Base-by-base conservation (phyloP, 2,113 vertebrate species). In the Taurulus bubalis region DNA sequence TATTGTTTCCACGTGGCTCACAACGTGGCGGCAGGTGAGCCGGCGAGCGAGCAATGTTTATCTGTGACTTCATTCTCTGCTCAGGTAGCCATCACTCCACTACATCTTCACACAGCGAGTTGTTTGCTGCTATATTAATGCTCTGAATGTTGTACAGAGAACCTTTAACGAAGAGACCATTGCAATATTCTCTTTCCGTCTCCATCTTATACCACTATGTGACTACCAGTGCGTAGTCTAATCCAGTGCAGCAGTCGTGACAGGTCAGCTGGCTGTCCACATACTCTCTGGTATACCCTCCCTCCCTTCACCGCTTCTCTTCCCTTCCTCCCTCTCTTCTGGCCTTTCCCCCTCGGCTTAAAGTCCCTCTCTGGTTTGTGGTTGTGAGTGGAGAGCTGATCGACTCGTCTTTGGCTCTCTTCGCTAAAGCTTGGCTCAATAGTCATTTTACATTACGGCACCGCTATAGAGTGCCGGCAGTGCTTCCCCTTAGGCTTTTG, bases 211-310 rank as follows among this genome's bases (percentile, higher is more conserved):
- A 15, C 59, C 40, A 36, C 81, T 69, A 59, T 76, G 65, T 76
- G 66, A 40, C 49, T 58, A 22, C 60, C 2, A 10, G 75, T 71
- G 58, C 69, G 65, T 34, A 62, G 63, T 45, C 71, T 83, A 79
- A 78, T 86, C 82, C 77, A 70, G 71, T 60, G 51, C 60, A 6
- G 71, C 0, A 7, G 70, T 45, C 24, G 51, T 67, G 47, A 75
- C 67, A 84, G 85, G 79, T 84, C 79, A 71, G 68, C 72, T 89
- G 85, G 75, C 65, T 14, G 62, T 89, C 75, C 81, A 80, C n/a
- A n/a, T n/a, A n/a, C n/a, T 73, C 49, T 32, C 40, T 26, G 18
- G 14, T 74, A 24, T 16, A 4, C 30, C 30, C 4, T 71, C 49
- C 34, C 63, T 36, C 55, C 56, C 40, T 11, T 63, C 24, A 5